Conservation (phyloP, 2,888 invertebrate genomes). For the Sphaerophoria taeniata region DNA sequence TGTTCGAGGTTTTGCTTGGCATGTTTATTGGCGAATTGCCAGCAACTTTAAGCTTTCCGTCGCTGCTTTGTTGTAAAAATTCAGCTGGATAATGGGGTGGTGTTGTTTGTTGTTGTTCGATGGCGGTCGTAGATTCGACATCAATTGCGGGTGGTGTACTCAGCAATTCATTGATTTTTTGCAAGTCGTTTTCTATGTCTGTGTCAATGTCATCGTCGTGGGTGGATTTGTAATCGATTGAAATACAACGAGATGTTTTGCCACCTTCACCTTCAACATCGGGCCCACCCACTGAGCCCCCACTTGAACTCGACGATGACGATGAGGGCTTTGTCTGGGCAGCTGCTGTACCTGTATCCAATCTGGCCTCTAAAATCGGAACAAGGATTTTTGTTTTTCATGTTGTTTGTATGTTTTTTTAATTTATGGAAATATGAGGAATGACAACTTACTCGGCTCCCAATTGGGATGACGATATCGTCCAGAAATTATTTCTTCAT, state of each 20-base stretch:
- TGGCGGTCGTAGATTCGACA: conserved; percentile 75
- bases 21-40: conserved; percentile 67
- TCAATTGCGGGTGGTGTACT: conserved; percentile 79
- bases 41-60: conserved; percentile 57
- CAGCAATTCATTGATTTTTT: conserved; percentile 78
- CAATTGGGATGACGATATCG: conserved; percentile 82
- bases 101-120: neutral
- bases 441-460: conserved; percentile 78
- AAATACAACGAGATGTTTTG: conserved; percentile 81
- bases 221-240: conserved; percentile 80
- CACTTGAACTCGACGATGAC: conserved; percentile 77
- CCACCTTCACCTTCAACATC: conserved; percentile 75
- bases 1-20: conserved; percentile 82
- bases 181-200: conserved; percentile 80
- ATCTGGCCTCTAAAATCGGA: conserved; percentile 73
- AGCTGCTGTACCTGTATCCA: conserved; percentile 71
- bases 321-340: conserved; percentile 75
- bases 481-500: conserved; percentile 83
- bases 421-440: neutral
- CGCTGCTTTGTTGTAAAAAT: conserved; percentile 66
- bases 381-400: neutral
- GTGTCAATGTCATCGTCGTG: conserved; percentile 81
- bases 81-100: conserved; percentile 77
- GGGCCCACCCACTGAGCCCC: conserved; percentile 75
- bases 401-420: neutral